A percentile compares a stretch with the other conserved stretches of the same genome.
Evolutionary conservation across 2,888 invertebrate species (phyloP).

Genomic region (Eilema sororculum): DNA sequence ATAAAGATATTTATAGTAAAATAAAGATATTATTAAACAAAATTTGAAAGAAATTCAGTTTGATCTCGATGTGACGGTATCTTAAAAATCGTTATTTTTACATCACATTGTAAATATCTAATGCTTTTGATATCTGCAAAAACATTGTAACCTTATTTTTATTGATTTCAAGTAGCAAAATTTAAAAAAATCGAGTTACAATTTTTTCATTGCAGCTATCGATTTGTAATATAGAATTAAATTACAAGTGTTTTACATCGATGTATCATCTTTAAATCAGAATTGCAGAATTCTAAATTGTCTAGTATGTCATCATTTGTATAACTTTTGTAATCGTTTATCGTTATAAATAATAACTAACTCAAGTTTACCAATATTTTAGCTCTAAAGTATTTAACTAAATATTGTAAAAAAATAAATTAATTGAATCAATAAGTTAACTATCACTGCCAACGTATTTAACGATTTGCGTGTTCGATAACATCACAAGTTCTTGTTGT

Average conservation of each 20-base stretch:
- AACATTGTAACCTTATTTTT: not conserved
- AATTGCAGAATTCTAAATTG: constrained; percentile 26
- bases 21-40: not conserved
- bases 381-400: constrained; percentile 57
- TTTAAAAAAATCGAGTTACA: not conserved
- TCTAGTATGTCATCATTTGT: constrained; percentile 31
- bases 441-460: constrained; percentile 80
- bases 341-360: constrained; percentile 30
- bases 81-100: constrained; percentile 30
- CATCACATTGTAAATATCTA: constrained; percentile 48
- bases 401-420: constrained; percentile 50
- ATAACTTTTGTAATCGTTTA: constrained; percentile 40
- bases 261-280: constrained; percentile 23
- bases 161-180: not conserved
- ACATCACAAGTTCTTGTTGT: constrained; percentile 51
- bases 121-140: constrained; percentile 15
- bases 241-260: constrained; percentile 12
- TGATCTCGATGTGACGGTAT: constrained; percentile 41
- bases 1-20: not conserved
- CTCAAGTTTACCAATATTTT: constrained; percentile 46
- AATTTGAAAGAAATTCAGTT: not conserved
- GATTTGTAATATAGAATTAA: constrained; percentile 41
- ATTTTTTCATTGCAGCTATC: not conserved
- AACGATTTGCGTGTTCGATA: constrained; percentile 61
- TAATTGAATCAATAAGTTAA: constrained; percentile 59